Base-by-base conservation (phyloP, 2,797 vertebrate genomes). In the Taeniopygia guttata region DNA sequence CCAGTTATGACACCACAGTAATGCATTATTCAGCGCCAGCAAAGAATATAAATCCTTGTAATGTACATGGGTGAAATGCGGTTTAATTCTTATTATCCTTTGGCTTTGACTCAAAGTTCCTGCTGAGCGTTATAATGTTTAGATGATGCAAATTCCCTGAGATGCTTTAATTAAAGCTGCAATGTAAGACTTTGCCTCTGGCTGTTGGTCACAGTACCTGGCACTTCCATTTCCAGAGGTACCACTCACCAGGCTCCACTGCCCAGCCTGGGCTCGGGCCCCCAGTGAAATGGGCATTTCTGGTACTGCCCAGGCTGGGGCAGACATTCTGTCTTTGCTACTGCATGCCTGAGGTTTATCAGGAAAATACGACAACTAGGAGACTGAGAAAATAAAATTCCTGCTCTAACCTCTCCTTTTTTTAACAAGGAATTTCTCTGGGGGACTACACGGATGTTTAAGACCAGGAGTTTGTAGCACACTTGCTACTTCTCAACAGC, bases 41-140 rank as follows among this genome's bases (percentile, higher is more conserved):
- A 54, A 95, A 87, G 88, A 93, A 92, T 43, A 94, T 76, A 96
- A 97, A 96, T 92, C 60, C 83, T 89, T 88, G 64, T 79, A 91
- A 92, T 79, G 77, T 48, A 55, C 75, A 54, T 83, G 49, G 69
- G 91, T 83, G 76, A 95, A 77, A 94, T 46, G 75, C 32, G 45
- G 76, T 86, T 96, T 95, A 94, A 87, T 93, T 96, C 83, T 91
- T 70, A 87, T 76, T 91, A 79, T 78, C 66, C 82, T 84, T 46
- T 93, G 93, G 88, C 95, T 90, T 40, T 20, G 68, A 63, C 60
- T 87, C 89, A 72, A 80, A 82, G 87, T 78, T 93, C 60, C 36
- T 56, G 82, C 55, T 77, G 77, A 60, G 63, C 8, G 0, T 38
- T 95, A 74, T 18, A 66, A 69, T 45, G 46, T 78, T 95, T 83